Evolutionary conservation across 1,140 invertebrate genomes (phyloP), one percentile per base, ranked within the genome.

Genomic region (Aphidius ervi): DNA sequence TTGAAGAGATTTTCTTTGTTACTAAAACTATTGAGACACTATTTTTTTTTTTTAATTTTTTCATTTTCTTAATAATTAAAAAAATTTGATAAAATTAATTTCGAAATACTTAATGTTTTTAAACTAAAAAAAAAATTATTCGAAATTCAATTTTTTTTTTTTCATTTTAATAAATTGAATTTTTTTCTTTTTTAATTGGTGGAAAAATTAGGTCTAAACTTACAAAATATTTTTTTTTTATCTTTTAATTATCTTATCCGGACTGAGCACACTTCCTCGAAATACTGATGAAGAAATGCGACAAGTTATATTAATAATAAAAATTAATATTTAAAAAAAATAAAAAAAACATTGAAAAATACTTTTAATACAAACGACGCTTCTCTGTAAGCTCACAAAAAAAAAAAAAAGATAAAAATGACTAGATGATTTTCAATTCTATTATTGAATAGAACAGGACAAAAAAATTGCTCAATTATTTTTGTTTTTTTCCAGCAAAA

Each of bases 381-480:
- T 52, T 52, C 40, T 52, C 40, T 5, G 4, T 3, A 31, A 31
- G 23, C 23, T 52, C 40, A 39, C 2, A 40, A 39, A 39, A 52
- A 23, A 39, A 39, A 52, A 23, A 52, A 52, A 49, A 52, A 52
- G 49, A 23, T 54, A 37, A 54, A 41, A 54, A 54, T 41, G 52
- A 54, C 39, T 54, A 54, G 37, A 41, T 53, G 9, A n/a, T 42
- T 8, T 20, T 54, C 6, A 42, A 42, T 54, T 54, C 23, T 31
- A 52, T 39, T 39, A n/a, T 52, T 52, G 39, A 52, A 52, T 52
- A 52, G 10, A 39, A 23, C 23, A 52, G 0, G 49, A 10, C 2
- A 31, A 31, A 31, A 31, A 31, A 31, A 31, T 31, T 31, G 4
- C 4, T 31, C 23, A 16, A 16, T 16, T 16, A 16, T 16, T 16